Conservation (phyloP, 2,797 vertebrate species). For the Etheostoma nigrum region DNA sequence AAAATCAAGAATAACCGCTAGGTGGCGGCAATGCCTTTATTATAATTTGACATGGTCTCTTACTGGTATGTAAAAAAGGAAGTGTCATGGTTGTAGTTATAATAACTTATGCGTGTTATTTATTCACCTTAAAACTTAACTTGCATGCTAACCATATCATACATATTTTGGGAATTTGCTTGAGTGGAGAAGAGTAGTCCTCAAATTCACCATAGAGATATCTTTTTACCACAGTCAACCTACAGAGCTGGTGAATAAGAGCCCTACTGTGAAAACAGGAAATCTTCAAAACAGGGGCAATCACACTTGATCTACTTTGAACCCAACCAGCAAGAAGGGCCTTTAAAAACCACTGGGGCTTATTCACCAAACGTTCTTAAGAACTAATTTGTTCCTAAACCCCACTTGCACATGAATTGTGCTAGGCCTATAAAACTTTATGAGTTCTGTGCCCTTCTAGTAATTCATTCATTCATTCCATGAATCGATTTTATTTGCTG, state of each 20-base stretch:
- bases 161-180: not conserved
- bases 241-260: not conserved
- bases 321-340: not conserved
- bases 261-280: conserved; percentile 41
- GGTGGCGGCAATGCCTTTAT: conserved; percentile 12
- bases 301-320: conserved; percentile 16
- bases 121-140: not conserved
- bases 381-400: too few relatives aligned
- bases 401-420: too few relatives aligned
- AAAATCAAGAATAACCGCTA: not conserved
- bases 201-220: not conserved
- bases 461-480: too few relatives aligned
- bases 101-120: conserved; percentile 3
- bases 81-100: not conserved
- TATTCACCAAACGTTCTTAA: too few relatives aligned
- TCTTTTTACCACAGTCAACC: not conserved
- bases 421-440: too few relatives aligned
- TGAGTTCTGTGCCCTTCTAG: too few relatives aligned
- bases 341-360: not conserved
- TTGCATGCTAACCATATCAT: not conserved
- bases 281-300: conserved; percentile 6
- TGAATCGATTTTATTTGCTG: too few relatives aligned
- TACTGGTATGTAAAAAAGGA: not conserved
- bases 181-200: not conserved
- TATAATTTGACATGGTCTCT: fast-evolving